These are phyloP conservation scores for Nowickia ferox DNA, from an alignment of 2,888 invertebrate species.

Conservation along the genomic window DNA sequence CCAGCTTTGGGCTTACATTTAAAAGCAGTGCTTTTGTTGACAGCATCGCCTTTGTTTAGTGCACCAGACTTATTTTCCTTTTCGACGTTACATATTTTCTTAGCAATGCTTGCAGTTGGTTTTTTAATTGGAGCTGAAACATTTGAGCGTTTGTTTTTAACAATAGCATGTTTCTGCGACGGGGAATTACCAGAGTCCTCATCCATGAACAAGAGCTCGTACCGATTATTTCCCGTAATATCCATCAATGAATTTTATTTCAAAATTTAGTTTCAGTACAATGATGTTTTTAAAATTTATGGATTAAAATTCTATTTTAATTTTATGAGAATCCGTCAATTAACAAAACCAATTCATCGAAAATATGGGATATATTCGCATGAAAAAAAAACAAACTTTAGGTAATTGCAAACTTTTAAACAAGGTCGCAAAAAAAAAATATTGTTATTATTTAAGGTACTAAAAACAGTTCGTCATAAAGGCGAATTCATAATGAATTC, in stretches of 20 bases:
- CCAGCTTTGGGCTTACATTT: constrained; percentile 15
- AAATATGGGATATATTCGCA: too few relatives aligned
- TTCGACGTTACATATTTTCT: constrained; percentile 74
- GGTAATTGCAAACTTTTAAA: too few relatives aligned
- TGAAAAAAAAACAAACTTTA: too few relatives aligned
- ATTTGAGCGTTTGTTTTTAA: constrained; percentile 75
- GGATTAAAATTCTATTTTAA: too few relatives aligned
- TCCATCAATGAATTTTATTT: constrained; percentile 76
- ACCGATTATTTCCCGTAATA: constrained; percentile 80
- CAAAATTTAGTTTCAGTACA: neutral
- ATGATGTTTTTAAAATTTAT: constrained; percentile 31
- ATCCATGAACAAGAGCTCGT: constrained; percentile 81
- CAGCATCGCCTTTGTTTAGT: constrained; percentile 76
- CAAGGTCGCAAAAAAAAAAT: too few relatives aligned
- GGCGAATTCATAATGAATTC: too few relatives aligned
- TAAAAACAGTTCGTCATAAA: too few relatives aligned
- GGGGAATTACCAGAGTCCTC: constrained; percentile 75
- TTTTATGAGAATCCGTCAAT: too few relatives aligned
- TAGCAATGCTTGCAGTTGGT: neutral
- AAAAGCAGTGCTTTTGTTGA: constrained; percentile 21
- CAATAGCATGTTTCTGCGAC: constrained; percentile 33
- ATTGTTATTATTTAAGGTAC: too few relatives aligned
- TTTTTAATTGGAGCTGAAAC: constrained; percentile 62
- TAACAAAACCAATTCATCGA: too few relatives aligned
- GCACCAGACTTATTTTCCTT: constrained; percentile 81